Evolutionary conservation across 1,140 invertebrate species (phyloP), one percentile per base, ranked within the genome.

Genomic region (Cyclargus thomasi): DNA sequence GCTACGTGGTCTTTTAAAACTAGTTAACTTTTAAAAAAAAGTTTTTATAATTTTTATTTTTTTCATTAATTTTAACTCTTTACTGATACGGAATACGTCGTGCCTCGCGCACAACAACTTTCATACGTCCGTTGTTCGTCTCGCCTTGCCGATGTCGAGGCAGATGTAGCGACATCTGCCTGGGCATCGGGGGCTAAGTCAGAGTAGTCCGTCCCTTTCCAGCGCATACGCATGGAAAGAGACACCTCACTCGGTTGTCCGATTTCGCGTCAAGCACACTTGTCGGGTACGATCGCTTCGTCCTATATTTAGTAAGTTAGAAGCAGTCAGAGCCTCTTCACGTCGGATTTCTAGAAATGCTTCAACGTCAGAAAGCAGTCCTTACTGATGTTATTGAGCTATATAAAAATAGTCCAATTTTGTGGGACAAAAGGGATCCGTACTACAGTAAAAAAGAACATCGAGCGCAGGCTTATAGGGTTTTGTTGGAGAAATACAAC

Each of bases 331-430:
- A 29, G 29, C 8, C 29, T 29, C 29, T 0, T 17, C 18, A n/a
- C 53, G 53, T 53, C 53, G n/a, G 53, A n/a, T 7, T 55, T n/a
- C 18, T 2, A 18, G 53, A 53, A 53, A 53, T 55, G 53, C 2
- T 16, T n/a, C n/a, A 6, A n/a, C 1, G 1, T 8, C n/a, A 55
- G 53, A 55, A n/a, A 17, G 18, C 17, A n/a, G 10, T 14, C 14
- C 53, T 55, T 4, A 6, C 18, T 1, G 6, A 59, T 21, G 10
- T 59, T 20, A 3, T 59, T 6, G 8, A 11, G 17, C 4, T 59
- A 8, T 77, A 76, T 14, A 71, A 68, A 64, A 64, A 68, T 22
- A 69, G 69, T 53, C 70, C 72, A 2, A 70, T 53, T 62, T 59
- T 73, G 3, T 74, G 72, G 74, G 63, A 72, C n/a, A 69, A 67